A percentile compares a stretch with the other conserved stretches of the same genome.
Conservation (phyloP, 2,888 invertebrate species). For the Mythimna impura region DNA sequence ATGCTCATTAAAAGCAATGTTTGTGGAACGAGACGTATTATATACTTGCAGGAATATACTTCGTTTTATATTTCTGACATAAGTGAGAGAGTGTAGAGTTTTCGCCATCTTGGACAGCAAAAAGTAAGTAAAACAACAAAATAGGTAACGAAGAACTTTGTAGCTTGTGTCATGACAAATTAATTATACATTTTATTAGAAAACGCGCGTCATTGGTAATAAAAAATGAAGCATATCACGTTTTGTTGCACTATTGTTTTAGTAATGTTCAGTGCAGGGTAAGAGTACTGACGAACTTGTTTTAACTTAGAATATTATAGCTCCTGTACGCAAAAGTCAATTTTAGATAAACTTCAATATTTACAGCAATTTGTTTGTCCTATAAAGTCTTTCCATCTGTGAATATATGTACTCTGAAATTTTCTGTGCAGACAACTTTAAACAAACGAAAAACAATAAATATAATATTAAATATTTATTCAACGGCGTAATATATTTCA, state of each 20-base stretch:
- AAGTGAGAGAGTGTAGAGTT: constrained; percentile 14
- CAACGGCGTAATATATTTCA: constrained; percentile 7
- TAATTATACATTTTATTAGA: constrained; percentile 3
- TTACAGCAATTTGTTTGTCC: background rate
- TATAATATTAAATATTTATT: constrained; percentile 1
- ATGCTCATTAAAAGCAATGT: constrained; percentile 52
- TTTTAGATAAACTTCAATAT: background rate
- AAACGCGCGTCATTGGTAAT: background rate
- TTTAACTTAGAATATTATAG: background rate
- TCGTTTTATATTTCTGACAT: constrained; percentile 22
- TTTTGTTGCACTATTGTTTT: constrained; percentile 8
- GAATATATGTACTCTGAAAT: background rate
- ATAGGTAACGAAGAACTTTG: constrained; percentile 2
- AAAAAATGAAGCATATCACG: constrained; percentile 22
- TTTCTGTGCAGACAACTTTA: background rate
- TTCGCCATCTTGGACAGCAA: constrained; percentile 10
- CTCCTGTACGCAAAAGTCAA: background rate
- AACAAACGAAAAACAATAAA: background rate
- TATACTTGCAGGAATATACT: constrained; percentile 20
- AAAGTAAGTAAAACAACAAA: constrained; percentile 39
- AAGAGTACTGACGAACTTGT: constrained; percentile 7
- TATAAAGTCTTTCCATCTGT: background rate
- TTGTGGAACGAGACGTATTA: constrained; percentile 34
- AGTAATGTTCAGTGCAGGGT: background rate
- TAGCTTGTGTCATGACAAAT: background rate